These are phyloP conservation scores for Drosophila suzukii DNA, from an alignment of 1,140 invertebrate genomes.

Conservation along the genomic window DNA sequence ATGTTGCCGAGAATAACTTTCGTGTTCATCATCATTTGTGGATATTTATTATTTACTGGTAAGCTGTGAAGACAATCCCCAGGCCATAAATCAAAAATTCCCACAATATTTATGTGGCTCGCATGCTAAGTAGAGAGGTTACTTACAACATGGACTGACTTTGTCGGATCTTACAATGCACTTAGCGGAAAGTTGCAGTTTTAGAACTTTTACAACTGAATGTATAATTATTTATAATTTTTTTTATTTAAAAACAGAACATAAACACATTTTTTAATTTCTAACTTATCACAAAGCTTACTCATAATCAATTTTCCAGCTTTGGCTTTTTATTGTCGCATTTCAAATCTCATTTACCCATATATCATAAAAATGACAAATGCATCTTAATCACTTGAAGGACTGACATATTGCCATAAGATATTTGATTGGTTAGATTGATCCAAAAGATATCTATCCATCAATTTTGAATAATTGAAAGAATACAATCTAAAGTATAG, in stretches of 20 bases:
- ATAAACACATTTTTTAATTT: not conserved
- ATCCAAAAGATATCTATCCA: conserved; percentile 6
- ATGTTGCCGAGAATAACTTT: conserved; percentile 79
- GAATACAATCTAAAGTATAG: not conserved
- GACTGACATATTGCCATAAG: not conserved
- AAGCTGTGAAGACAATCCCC: conserved; percentile 40
- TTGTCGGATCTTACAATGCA: not conserved
- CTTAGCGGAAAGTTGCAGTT: not conserved
- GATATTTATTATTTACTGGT: conserved; percentile 71
- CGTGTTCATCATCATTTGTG: conserved; percentile 75
- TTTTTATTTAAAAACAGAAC: not conserved
- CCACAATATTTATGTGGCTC: conserved; percentile 52
- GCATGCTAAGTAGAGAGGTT: conserved; percentile 20
- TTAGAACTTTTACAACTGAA: too few relatives aligned
- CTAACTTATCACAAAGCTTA: too few relatives aligned
- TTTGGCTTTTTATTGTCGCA: not conserved
- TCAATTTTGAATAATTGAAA: not conserved
- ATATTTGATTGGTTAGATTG: conserved; percentile 20
- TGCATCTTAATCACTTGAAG: conserved; percentile 20
- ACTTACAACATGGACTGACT: not conserved
- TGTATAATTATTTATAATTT: not conserved
- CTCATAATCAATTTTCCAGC: not conserved
- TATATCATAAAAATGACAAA: conserved; percentile 10
- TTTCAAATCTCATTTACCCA: not conserved
- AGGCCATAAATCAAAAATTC: conserved; percentile 53